Conservation (phyloP, 2,797 vertebrate species). For the Gorsachius magnificus region DNA sequence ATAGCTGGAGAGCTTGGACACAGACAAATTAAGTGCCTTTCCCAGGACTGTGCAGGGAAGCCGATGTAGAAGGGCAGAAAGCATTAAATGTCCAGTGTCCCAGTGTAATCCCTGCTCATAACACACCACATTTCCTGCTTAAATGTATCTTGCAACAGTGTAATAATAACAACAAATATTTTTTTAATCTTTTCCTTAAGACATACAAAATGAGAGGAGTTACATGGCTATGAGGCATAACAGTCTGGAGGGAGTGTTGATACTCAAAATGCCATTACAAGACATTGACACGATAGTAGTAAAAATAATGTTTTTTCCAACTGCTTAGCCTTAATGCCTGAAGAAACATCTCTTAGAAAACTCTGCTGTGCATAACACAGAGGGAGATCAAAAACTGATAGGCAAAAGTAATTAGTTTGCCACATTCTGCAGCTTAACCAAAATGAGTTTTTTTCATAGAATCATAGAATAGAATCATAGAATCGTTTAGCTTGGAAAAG, state of each 20-base stretch:
- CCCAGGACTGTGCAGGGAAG: background rate
- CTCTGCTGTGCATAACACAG: background rate
- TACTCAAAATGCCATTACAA: background rate
- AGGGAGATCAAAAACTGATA: background rate
- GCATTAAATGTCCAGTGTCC: background rate
- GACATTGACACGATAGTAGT: background rate
- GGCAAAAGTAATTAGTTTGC: background rate
- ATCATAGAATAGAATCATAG: too few relatives aligned
- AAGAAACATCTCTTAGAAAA: background rate
- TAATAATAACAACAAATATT: background rate
- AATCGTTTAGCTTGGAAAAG: too few relatives aligned
- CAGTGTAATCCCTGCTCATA: background rate
- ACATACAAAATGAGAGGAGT: background rate
- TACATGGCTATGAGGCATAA: constrained; percentile 27
- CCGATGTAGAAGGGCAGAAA: background rate
- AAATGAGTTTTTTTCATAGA: background rate
- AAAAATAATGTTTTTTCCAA: background rate
- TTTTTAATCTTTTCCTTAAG: background rate
- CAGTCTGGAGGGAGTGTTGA: background rate
- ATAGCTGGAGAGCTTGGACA: constrained; percentile 42
- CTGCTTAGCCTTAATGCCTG: background rate
- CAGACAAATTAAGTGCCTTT: constrained; percentile 41
- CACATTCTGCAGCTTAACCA: background rate
- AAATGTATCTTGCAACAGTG: background rate
- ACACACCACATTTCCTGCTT: background rate